Evolutionary conservation across 2,797 vertebrate genomes (phyloP), one percentile per base, ranked within the genome.

Genomic region (Galago senegalensis): DNA sequence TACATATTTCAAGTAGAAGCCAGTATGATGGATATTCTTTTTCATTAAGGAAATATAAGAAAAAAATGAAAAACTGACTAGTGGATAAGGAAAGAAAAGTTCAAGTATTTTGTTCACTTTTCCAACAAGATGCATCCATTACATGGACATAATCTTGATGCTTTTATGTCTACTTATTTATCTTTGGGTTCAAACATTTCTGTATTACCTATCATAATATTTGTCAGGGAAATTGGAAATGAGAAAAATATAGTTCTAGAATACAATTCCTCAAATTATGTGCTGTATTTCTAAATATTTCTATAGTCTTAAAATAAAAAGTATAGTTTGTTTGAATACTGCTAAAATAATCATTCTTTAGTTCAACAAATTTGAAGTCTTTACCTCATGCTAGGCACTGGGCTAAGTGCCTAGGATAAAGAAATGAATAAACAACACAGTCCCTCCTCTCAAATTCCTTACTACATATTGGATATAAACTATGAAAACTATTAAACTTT

Each of bases 251-350:
- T 6, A 58, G n/a, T 90, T 86, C 7, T 2, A n/a, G 31, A 34
- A 86, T 21, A 84, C 1, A 81, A 88, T 75, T 94, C 12, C 9
- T 92, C 8, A 90, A 92, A 77, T 77, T 58, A 0, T 61, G 3
- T 87, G 20, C 10, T 88, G 7, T 77, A 83, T 86, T 91, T 79
- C n/a, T 58, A 89, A 80, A 87, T 25, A 77, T 53, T 90, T 79
- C 91, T 77, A 53, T 93, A 25, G 20, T 73, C 49, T 95, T 91
- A 81, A 93, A 82, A 49, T 16, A 69, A 93, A 87, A 43, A 67
- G 49, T 17, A 77, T 16, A 89, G n/a, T 93, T 88, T 91, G 17
- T 80, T 70, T 89, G 14, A 92, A 86, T 83, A 29, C 9, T 60
- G 3, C 16, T 61, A 53, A 40, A 69, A 77, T 37, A 86, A 53